Percentiles rank a stretch among this genome's conserved stretches.
These are phyloP conservation scores for Channallabes apus DNA, from an alignment of 2,797 vertebrate species.

Conservation along the genomic window DNA sequence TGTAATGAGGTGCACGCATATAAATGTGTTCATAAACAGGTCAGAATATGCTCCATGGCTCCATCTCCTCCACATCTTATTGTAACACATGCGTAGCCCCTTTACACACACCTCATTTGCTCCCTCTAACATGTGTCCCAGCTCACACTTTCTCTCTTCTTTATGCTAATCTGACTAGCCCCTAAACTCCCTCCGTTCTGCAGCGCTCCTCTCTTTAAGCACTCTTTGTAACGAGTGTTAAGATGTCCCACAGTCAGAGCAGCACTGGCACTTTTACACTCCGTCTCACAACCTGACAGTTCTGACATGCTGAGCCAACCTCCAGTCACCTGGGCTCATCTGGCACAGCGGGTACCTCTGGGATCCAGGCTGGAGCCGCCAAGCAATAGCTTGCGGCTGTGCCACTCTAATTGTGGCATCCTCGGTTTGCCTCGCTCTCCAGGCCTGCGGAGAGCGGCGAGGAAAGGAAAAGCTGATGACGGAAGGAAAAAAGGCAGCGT, in stretches of 20 bases:
- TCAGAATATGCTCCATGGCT: background rate
- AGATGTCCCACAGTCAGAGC: conserved; percentile 41
- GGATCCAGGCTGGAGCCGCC: conserved; percentile 25
- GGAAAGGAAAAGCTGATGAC: conserved; percentile 55
- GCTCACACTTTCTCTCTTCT: conserved; percentile 17
- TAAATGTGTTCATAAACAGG: conserved; percentile 25
- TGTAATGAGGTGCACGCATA: conserved; percentile 15
- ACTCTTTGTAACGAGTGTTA: conserved; percentile 28
- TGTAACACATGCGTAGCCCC: conserved; percentile 8
- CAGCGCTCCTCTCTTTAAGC: conserved; percentile 32
- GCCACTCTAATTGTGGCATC: conserved; percentile 44
- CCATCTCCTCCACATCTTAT: conserved; percentile 1
- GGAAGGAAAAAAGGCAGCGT: conserved; percentile 44
- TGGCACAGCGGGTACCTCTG: conserved; percentile 33
- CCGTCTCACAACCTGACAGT: conserved; percentile 41
- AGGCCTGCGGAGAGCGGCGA: conserved; percentile 28
- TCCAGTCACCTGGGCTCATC: conserved; percentile 50
- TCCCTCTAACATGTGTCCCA: conserved; percentile 15
- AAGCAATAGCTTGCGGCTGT: conserved; percentile 37
- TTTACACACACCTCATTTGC: conserved; percentile 27
- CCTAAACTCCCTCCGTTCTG: conserved; percentile 29
- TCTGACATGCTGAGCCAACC: conserved; percentile 41
- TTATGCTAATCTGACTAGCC: conserved; percentile 34
- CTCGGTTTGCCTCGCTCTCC: conserved; percentile 30
- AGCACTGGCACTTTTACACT: conserved; percentile 36